A percentile compares a stretch with the other conserved stretches of the same genome.
phyloP scores from a whole-genome alignment of 1,140 invertebrate species.

The Plodia interpunctella region DNA sequence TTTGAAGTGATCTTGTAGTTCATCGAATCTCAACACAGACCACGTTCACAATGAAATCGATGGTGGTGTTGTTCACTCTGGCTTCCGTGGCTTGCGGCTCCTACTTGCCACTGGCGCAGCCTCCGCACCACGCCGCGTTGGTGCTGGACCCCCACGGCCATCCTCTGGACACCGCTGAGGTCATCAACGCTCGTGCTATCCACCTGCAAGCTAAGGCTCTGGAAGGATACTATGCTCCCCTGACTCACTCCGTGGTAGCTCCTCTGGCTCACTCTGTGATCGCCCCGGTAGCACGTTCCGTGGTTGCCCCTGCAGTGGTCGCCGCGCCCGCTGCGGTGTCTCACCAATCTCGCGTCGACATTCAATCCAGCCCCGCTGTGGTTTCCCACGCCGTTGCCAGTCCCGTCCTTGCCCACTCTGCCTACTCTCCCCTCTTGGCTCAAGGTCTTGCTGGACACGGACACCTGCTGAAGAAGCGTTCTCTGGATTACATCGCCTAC shows the following conservation, averaged over 20 bases:
- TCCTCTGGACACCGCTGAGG: conserved; percentile 68
- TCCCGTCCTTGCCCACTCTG: conserved; percentile 15
- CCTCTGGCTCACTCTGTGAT: conserved; percentile 33
- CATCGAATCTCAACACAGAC: conserved; percentile 48
- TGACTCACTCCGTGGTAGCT: conserved; percentile 13
- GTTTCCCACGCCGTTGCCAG: conserved; percentile 32
- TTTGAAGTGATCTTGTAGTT: conserved; percentile 31
- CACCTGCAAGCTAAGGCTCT: conserved; percentile 66
- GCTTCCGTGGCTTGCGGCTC: conserved; percentile 43
- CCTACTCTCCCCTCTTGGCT: conserved; percentile 20
- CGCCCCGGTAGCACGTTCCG: conserved; percentile 25
- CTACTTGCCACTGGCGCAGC: conserved; percentile 52
- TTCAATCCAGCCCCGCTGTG: conserved; percentile 11
- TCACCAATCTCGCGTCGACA: conserved; percentile 25
- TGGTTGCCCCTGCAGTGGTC: conserved; percentile 28
- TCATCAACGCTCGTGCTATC: conserved; percentile 69
- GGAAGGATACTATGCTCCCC: conserved; percentile 34
- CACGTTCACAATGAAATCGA: conserved; percentile 72
- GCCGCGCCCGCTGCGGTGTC: conserved; percentile 46
- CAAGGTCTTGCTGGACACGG: conserved; percentile 7
- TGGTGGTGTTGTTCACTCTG: conserved; percentile 76
- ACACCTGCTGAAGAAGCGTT: conserved; percentile 5
- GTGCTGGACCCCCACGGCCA: conserved; percentile 62
- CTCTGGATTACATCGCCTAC: conserved; percentile 2
- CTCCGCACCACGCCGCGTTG: conserved; percentile 50